Conservation (phyloP, 2,113 vertebrate species). For the Chelonoidis abingdonii region DNA sequence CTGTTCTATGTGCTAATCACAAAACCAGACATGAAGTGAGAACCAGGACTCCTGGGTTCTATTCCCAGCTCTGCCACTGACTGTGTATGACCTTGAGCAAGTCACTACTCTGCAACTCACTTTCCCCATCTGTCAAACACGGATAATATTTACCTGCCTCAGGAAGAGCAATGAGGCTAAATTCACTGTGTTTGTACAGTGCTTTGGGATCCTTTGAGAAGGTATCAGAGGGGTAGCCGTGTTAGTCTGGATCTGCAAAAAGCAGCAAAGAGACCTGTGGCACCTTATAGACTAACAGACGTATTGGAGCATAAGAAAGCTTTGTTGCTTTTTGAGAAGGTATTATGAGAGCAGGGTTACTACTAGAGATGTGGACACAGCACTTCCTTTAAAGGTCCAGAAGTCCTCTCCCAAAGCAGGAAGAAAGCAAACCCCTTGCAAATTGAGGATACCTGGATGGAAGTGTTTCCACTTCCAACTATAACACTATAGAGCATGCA, state of each 20-base stretch:
- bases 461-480: neutral
- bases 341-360: fast-evolving
- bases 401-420: neutral
- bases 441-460: neutral
- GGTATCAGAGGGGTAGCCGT: neutral
- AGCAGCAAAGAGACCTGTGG: no score
- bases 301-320: no score
- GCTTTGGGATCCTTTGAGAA: no score
- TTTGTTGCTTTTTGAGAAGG: neutral
- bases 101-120: neutral
- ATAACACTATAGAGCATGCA: constrained; percentile 11
- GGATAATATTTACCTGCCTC: neutral
- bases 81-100: neutral
- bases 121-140: neutral
- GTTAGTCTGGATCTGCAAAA: no score
- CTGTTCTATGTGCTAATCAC: neutral
- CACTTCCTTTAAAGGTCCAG: neutral
- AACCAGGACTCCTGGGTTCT: neutral
- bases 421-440: neutral
- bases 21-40: neutral
- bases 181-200: neutral
- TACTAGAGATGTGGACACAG: fast-evolving
- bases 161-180: neutral
- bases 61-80: neutral
- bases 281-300: no score